Conservation (phyloP, 1,140 invertebrate genomes). For the Thrips palmi region DNA sequence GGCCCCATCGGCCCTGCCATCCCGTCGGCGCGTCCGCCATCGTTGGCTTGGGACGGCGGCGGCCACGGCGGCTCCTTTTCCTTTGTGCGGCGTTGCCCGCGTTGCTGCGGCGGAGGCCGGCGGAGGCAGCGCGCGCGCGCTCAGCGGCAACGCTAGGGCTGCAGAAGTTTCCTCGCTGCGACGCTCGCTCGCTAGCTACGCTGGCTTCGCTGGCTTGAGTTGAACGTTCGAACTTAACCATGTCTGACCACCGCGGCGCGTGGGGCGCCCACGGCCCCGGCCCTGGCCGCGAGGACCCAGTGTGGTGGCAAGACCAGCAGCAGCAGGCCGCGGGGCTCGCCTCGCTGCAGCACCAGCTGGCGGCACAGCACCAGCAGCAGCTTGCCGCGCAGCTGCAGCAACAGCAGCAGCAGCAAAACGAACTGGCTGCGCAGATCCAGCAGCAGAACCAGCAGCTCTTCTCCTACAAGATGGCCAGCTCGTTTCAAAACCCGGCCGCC, state of each 20-base stretch:
- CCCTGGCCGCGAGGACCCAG: constrained; percentile 22
- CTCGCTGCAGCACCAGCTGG: constrained; percentile 28
- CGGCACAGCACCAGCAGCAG: constrained; percentile 28
- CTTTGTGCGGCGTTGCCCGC: too few species aligned
- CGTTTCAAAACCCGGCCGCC: constrained; percentile 43
- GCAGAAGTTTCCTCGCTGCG: constrained; percentile 12
- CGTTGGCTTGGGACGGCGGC: too few species aligned
- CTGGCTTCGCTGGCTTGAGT: constrained; percentile 25
- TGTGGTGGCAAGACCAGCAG: constrained; percentile 27
- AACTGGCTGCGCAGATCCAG: constrained; percentile 26
- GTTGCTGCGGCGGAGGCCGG: constrained; percentile 15
- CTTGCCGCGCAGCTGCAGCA: constrained; percentile 23
- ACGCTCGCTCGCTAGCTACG: constrained; percentile 21
- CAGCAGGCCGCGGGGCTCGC: constrained; percentile 27
- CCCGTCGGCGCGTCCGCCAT: too few species aligned
- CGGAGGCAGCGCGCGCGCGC: constrained; percentile 26
- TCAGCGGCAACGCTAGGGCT: constrained; percentile 17
- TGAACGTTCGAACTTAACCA: constrained; percentile 27
- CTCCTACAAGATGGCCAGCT: constrained; percentile 63
- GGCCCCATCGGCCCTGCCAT: too few species aligned
- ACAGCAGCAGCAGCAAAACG: constrained; percentile 24
- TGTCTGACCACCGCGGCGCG: constrained; percentile 29
- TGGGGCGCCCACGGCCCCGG: constrained; percentile 21
- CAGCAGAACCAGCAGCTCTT: constrained; percentile 46
- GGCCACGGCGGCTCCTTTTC: too few species aligned